Percentiles rank a stretch among this genome's conserved stretches.
phyloP scores from a whole-genome alignment of 2,113 vertebrate genomes.

The Pyrgilauda ruficollis region DNA sequence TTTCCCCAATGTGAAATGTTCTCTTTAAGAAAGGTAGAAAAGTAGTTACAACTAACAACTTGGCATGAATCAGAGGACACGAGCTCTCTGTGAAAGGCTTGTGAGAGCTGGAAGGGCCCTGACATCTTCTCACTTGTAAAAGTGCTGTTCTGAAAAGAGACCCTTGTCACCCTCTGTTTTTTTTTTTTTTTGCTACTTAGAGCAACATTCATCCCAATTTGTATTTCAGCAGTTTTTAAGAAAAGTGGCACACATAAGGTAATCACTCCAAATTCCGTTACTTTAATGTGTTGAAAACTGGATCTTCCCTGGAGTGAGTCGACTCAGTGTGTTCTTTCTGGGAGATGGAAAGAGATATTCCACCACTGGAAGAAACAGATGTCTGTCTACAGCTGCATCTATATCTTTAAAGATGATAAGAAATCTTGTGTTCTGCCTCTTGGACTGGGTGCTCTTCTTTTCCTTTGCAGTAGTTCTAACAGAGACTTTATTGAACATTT shows the following conservation, averaged over 20 bases:
- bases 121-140: background rate
- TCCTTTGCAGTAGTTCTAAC: background rate
- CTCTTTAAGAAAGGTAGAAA: slow-evolving; percentile 38
- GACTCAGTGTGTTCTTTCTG: background rate
- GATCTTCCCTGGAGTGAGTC: background rate
- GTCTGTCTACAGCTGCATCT: background rate
- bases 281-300: background rate
- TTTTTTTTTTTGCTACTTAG: background rate
- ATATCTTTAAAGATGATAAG: background rate
- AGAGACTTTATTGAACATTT: background rate
- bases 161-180: background rate
- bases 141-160: background rate
- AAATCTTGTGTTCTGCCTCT: background rate
- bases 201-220: background rate
- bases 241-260: background rate
- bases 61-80: background rate
- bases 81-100: background rate
- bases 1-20: slow-evolving; percentile 61
- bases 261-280: background rate
- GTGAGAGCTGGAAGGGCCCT: slow-evolving; percentile 11
- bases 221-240: slow-evolving; percentile 9
- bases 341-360: background rate
- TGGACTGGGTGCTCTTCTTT: background rate
- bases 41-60: slow-evolving; percentile 12
- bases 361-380: background rate